Base-by-base conservation (phyloP, 2,888 invertebrate species). In the Mythimna lalbum region DNA sequence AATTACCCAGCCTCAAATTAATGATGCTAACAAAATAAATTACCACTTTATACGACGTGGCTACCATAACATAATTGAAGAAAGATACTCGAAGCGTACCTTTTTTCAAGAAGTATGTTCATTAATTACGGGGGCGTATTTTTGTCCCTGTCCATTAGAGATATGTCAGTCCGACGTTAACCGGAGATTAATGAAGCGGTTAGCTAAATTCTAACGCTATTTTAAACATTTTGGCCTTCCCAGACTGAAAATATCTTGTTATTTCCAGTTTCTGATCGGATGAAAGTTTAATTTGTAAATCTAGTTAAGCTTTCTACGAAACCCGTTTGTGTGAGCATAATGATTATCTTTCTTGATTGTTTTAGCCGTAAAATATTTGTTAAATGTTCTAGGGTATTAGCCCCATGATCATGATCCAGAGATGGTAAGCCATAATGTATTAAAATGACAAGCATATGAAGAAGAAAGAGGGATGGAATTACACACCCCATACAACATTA, bases 71-170 rank as follows among this genome's bases (percentile, higher is more conserved):
- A 65, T 76, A 71, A 82, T 75, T 80, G 61, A 70, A 73, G 36
- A 62, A 71, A 73, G 68, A 65, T 73, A 53, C 66, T 71, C 68
- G 17, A 47, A 69, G 31, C 70, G 56, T 76, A 72, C 55, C 64
- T 87, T 90, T 89, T 88, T 87, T 87, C 83, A 83, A 81, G 83
- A 75, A 87, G 86, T 84, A 72, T 85, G 88, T 92, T 89, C 92
- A 93, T 94, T 93, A 93, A 94, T 94, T 93, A 93, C 87, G 76
- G 81, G 88, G 86, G 81, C 88, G 92, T 92, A 93, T 92, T 94
- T 93, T 93, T 93, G 92, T 92, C 92, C 86, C 90, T 93, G 92
- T 92, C 93, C 93, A 93, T 94, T 93, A 93, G 91, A 91, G 91
- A 90, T 91, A 93, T 92, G 93, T 91, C 92, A 91, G 81, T 74